phyloP scores from a whole-genome alignment of 1,140 invertebrate species.

The Lucilia sericata region DNA sequence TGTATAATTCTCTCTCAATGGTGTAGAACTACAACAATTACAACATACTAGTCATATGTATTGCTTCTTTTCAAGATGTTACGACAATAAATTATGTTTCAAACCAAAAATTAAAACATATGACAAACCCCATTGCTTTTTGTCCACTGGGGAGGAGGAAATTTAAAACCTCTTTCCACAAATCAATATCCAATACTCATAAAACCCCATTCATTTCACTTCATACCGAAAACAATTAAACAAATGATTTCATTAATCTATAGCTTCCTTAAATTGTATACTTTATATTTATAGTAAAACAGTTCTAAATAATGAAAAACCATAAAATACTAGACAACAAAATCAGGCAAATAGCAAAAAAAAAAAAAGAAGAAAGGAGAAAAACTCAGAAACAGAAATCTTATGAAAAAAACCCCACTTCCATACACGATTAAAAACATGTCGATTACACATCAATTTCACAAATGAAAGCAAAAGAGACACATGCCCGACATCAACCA shows the following conservation, averaged over 20 bases:
- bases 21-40: too few species aligned
- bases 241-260: constrained; percentile 32
- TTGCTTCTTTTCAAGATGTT: too few species aligned
- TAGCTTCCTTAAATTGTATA: constrained; percentile 30
- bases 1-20: too few species aligned
- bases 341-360: background rate
- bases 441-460: constrained; percentile 62
- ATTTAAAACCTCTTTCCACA: background rate
- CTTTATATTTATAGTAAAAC: constrained; percentile 9
- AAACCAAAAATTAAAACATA: too few species aligned
- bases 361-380: background rate
- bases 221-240: background rate
- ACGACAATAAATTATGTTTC: too few species aligned
- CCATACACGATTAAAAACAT: constrained; percentile 21
- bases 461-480: constrained; percentile 23
- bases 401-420: background rate
- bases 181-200: background rate
- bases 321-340: constrained; percentile 36
- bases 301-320: background rate
- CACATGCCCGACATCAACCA: constrained; percentile 22
- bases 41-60: too few species aligned
- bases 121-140: too few species aligned
- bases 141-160: too few species aligned
- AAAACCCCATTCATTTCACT: background rate
- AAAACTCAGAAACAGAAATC: background rate